Evolutionary conservation across 2,888 invertebrate genomes (phyloP), one percentile per base, ranked within the genome.

Genomic region (Calameuta idolon): DNA sequence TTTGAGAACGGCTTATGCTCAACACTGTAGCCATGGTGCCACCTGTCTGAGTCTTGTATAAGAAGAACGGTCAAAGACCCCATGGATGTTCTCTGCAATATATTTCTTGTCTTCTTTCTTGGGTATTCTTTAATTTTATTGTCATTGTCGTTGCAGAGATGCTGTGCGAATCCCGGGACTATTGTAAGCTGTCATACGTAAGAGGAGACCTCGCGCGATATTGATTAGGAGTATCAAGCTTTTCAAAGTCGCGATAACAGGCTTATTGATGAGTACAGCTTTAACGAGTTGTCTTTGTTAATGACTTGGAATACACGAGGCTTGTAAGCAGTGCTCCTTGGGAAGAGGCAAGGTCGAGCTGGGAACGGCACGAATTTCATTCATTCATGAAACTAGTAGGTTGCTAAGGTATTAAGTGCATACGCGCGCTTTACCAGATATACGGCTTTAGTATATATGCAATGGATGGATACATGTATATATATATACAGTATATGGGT

Each of bases 61-160:
- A 69, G 80, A 77, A 79, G 80, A 81, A 76, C 81, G 82, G 83
- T 81, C 81, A 78, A 79, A 82, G 84, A 85, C 84, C 83, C 82
- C 23, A 55, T 55, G 55, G 55, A 55, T 55, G 55, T 55, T 55
- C 55, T 23, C 55, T 9, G 55, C 23, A 9, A 55, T 55, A 55
- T 55, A 23, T 55, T 55, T 55, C 55, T 23, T 55, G 23, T 55
- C 23, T 23, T 55, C 2, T 2, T 9, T 55, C 55, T 23, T 55
- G 23, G 23, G 9, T 2, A 3, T 23, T 23, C 9, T 23, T 55
- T 2, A 23, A 23, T 55, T 55, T 55, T 55, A 23, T 23, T 55
- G 23, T 1, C 23, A 55, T 23, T 55, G 23, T 55, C 15, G 55
- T 23, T 55, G 9, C 23, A 55, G 55, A 55, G 55, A 55, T 55